Conservation (phyloP, 2,797 vertebrate species). For the Pristis pectinata region DNA sequence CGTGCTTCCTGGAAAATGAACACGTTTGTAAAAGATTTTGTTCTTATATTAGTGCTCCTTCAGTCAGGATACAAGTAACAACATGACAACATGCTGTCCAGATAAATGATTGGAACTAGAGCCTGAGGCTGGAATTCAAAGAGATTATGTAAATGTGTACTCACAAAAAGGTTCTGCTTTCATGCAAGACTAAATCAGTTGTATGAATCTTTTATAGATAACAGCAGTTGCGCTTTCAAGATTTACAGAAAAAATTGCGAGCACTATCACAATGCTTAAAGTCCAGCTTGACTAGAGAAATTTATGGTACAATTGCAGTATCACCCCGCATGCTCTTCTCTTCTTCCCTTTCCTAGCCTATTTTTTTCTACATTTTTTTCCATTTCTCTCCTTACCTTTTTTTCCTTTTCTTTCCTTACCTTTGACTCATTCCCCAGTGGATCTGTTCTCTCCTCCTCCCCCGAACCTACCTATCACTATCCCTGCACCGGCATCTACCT, state of each 20-base stretch:
- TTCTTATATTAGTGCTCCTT: background rate
- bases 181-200: background rate
- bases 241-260: background rate
- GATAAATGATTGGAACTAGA: background rate
- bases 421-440: too few species aligned
- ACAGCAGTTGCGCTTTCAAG: background rate
- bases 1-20: background rate
- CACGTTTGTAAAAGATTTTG: background rate
- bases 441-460: too few species aligned
- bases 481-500: too few species aligned
- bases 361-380: too few species aligned
- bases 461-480: too few species aligned
- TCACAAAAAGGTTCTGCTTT: background rate
- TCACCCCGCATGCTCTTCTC: too few species aligned
- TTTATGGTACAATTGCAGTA: too few species aligned
- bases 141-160: background rate
- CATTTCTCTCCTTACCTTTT: too few species aligned
- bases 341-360: too few species aligned
- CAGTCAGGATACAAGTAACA: background rate
- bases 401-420: too few species aligned
- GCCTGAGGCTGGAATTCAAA: background rate
- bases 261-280: too few species aligned
- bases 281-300: too few species aligned
- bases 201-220: background rate
- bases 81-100: background rate